phyloP scores from a whole-genome alignment of 2,888 invertebrate genomes.

The Heliconius ismenius region DNA sequence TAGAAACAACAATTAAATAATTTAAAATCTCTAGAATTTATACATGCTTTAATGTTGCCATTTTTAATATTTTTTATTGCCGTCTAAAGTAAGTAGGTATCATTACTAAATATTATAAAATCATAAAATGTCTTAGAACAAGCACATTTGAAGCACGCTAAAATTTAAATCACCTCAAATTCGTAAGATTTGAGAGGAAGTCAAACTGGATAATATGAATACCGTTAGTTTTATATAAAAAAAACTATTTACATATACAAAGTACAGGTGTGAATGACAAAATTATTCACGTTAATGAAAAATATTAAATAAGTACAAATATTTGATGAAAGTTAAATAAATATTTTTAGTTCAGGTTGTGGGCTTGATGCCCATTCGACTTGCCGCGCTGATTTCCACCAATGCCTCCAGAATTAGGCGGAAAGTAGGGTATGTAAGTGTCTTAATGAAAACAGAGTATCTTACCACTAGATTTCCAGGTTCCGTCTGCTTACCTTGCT shows the following conservation, averaged over 20 bases:
- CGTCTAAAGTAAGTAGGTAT: background rate
- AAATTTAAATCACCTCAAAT: background rate
- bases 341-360: background rate
- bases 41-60: constrained; percentile 13
- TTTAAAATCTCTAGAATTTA: background rate
- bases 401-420: too few relatives aligned
- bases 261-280: constrained; percentile 10
- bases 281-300: background rate
- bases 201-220: constrained; percentile 16
- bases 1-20: background rate
- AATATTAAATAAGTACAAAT: background rate
- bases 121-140: background rate
- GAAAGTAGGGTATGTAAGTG: too few relatives aligned
- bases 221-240: constrained; percentile 14
- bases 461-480: too few relatives aligned
- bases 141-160: background rate
- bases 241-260: constrained; percentile 11
- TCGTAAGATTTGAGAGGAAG: constrained; percentile 14
- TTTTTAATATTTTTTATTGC: background rate
- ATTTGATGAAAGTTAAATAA: background rate
- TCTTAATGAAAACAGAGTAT: too few relatives aligned
- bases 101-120: constrained; percentile 1
- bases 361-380: too few relatives aligned
- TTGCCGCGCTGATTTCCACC: too few relatives aligned
- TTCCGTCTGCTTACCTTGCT: too few relatives aligned